Evolutionary conservation across 2,113 vertebrate genomes (phyloP).

Genomic region (Marmota flaviventris): DNA sequence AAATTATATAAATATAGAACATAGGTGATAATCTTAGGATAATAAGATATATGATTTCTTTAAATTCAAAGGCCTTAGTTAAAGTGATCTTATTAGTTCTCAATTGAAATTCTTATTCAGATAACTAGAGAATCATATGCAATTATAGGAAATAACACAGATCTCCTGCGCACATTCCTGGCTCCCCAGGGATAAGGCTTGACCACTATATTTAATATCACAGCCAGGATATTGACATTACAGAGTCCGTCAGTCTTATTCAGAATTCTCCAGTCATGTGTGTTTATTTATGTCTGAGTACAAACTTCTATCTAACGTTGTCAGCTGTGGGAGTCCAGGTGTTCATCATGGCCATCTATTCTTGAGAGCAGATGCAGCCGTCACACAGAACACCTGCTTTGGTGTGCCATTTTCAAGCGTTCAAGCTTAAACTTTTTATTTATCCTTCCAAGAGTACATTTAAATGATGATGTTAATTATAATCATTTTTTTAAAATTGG

Average conservation of each 20-base stretch:
- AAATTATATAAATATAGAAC: background rate
- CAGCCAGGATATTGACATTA: background rate
- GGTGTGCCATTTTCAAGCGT: background rate
- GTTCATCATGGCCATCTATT: background rate
- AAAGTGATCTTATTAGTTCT: background rate
- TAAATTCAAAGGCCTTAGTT: background rate
- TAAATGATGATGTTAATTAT: background rate
- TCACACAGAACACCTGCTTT: background rate
- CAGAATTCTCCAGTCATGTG: background rate
- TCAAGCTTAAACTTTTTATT: background rate
- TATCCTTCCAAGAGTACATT: background rate
- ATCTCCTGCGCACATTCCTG: background rate
- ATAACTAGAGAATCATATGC: background rate
- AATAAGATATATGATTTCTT: background rate
- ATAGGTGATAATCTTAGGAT: background rate
- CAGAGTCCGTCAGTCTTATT: background rate
- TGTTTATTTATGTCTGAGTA: background rate
- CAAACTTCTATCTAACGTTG: background rate
- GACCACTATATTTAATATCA: background rate
- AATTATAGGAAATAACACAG: background rate
- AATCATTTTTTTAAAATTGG: background rate
- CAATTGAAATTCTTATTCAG: background rate
- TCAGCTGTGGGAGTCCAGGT: too few species aligned
- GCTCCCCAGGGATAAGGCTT: background rate
- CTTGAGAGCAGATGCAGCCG: background rate